phyloP scores from a whole-genome alignment of 2,113 vertebrate genomes.

The Phalacrocorax carbo region DNA sequence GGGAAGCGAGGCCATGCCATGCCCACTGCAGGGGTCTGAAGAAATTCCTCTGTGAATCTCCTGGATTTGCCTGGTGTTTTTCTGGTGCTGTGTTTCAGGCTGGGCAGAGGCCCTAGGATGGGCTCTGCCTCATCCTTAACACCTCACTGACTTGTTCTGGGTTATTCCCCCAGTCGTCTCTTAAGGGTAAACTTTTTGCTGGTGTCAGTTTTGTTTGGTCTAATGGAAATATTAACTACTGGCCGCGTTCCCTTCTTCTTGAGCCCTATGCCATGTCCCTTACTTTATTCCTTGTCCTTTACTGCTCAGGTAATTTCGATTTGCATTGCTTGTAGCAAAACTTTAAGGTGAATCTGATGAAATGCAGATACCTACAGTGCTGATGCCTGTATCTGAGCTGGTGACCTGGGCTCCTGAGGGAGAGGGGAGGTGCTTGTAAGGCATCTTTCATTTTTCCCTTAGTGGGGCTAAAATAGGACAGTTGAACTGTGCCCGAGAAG shows the following conservation, averaged over 20 bases:
- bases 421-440: neutral
- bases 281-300: neutral
- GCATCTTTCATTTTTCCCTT: neutral
- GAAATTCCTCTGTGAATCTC: too few relatives aligned
- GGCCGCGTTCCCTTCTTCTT: neutral
- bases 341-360: neutral
- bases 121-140: neutral
- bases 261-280: accelerated
- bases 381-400: neutral
- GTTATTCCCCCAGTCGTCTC: neutral
- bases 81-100: neutral
- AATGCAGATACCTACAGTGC: neutral
- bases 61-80: neutral
- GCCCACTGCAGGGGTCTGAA: too few relatives aligned
- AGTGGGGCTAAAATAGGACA: conserved; percentile 7
- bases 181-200: neutral
- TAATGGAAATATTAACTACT: neutral
- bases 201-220: neutral
- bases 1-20: too few relatives aligned
- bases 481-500: conserved; percentile 21
- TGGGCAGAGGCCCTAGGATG: neutral
- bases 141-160: neutral
- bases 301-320: neutral
- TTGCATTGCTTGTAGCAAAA: neutral
- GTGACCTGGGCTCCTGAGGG: neutral